Evolutionary conservation across 2,113 vertebrate genomes (phyloP), one percentile per base, ranked within the genome.

Genomic region (Platichthys flesus): DNA sequence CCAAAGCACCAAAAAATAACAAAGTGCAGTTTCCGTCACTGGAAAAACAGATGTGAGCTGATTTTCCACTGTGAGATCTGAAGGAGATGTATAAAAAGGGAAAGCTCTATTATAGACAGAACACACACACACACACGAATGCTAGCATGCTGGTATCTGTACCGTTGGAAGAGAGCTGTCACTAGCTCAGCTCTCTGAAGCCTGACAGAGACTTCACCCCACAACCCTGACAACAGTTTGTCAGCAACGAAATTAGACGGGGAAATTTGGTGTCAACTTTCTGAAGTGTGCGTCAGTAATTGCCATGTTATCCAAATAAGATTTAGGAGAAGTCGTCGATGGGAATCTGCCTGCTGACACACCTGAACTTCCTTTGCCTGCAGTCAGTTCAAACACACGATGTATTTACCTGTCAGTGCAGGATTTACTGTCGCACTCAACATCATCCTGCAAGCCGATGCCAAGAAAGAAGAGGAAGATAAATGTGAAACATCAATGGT

Each of bases 31-130:
- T 91, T 88, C 57, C 58, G 51, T 81, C 28, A 26, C 18, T 55
- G 71, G 58, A 87, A 92, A 90, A 92, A 82, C 74, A 85, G 85
- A 85, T 86, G 80, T 84, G 76, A 76, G 67, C 72, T 45, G 58
- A 87, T 87, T 92, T 90, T 90, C 75, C 89, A 87, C 54, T 24
- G 35, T 35, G 49, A 70, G 67, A 65, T 75, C 26, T 71, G 51
- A 78, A 67, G 42, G 66, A 51, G 58, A 78, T 15, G 45, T 49
- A 3, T 49, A 77, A 71, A 77, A 78, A 71, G 57, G 51, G 55
- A 80, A 82, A 78, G 26, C 58, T 63, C 35, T 28, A 14, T 62
- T 18, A 49, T 49, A 49, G 45, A 49, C 13, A 49, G 35, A 37
- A 18, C 45, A 18, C 15, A 18, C 45, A 49, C 45, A 49, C 35